Conservation (phyloP, 92 coral and sea anemone species). For the Porites evermanni region DNA sequence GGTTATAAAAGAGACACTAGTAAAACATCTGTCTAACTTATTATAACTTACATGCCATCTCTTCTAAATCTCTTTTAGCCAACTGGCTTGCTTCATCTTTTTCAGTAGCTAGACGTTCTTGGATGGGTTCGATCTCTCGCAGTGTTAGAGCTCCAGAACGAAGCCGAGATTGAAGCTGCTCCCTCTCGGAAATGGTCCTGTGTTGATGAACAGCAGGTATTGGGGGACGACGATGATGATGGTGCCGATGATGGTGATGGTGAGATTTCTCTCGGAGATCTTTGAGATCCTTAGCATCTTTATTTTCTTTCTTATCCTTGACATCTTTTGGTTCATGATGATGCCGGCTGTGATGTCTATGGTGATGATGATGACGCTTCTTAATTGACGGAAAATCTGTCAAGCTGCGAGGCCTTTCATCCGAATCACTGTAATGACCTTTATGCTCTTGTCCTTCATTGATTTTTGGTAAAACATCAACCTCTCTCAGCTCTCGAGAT, state of each 20-base stretch:
- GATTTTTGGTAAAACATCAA: conserved; percentile 52
- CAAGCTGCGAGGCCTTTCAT: conserved; percentile 22
- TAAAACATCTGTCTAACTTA: not conserved
- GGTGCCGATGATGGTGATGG: conserved; percentile 49
- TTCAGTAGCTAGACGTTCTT: conserved; percentile 59
- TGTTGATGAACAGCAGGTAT: conserved; percentile 58
- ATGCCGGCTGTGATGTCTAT: conserved; percentile 48
- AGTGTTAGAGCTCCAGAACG: conserved; percentile 84
- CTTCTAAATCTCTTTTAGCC: conserved; percentile 79
- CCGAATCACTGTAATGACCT: conserved; percentile 27
- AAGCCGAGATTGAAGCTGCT: conserved; percentile 70
- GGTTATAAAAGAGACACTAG: too few relatives aligned
- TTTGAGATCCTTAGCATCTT: not conserved
- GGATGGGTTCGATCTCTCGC: conserved; percentile 70
- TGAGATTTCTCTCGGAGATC: conserved; percentile 33
- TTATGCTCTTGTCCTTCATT: conserved; percentile 43
- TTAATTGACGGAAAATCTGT: not conserved
- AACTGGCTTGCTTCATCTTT: conserved; percentile 64
- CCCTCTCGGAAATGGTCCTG: conserved; percentile 76
- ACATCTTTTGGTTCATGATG: conserved; percentile 39
- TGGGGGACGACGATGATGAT: conserved; percentile 43
- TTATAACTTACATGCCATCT: conserved; percentile 80
- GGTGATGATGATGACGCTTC: conserved; percentile 29
- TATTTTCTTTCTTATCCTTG: conserved; percentile 55
- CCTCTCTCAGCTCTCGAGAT: conserved; percentile 31